Base-by-base conservation (phyloP, 2,113 vertebrate species). In the Brachypodius melanocephalos region DNA sequence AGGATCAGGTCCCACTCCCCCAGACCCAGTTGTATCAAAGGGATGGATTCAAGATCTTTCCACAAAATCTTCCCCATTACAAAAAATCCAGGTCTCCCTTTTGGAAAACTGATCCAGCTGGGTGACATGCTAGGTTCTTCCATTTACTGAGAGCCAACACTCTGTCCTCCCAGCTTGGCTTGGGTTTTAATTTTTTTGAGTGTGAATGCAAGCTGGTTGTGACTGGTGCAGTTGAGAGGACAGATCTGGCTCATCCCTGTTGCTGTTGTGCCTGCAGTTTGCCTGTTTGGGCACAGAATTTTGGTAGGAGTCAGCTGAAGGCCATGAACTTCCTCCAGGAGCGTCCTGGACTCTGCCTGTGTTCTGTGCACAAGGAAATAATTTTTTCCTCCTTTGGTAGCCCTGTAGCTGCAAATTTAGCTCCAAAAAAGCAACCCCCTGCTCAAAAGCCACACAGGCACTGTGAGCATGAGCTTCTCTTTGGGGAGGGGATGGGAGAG, bases 171-270 rank as follows among this genome's bases (percentile, higher is more conserved):
- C 28, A 20, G 17, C 49, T 28, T 66, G 52, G 6, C 14, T 75
- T 51, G 20, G 3, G 7, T 78, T 55, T 49, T n/a, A 21, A 10
- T 34, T 38, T 48, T 48, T 58, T 8, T 8, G 9, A 65, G 17
- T 10, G 10, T 54, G 71, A 88, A 38, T 32, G 19, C 24, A 49
- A 43, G 17, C 36, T 12, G 17, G 8, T 62, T 73, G 36, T 42
- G 66, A 34, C 38, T 76, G 66, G 42, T 25, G 17, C 17, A 79
- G n/a, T 8, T 24, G 43, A 6, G 54, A 66, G 34, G 51, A 40
- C 13, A 65, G 31, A 19, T 40, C 28, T 20, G 42, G 3, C 25
- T 54, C 2, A 5, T 20, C 54, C 1, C 0, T 40, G 13, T 8
- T 52, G 29, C 48, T 61, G 2, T 4, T 46, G 68, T 68, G 48